Evolutionary conservation across 2,888 invertebrate genomes (phyloP).

Genomic region (Amblyteles armatorius): DNA sequence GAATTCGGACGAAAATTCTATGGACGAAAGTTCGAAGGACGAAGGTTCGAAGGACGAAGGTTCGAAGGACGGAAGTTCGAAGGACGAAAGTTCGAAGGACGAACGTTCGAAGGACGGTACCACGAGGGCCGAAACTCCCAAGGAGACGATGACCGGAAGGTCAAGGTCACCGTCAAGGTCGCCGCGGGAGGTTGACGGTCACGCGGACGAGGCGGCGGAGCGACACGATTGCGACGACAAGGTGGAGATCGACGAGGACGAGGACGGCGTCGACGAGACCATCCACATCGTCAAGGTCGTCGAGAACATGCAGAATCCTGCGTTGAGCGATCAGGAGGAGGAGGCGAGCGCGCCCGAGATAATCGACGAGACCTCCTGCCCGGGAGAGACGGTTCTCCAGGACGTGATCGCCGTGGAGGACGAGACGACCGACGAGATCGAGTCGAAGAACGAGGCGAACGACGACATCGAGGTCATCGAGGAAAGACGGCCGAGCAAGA

Average conservation of each 20-base stretch:
- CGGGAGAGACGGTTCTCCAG: background rate
- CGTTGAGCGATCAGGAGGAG: constrained; percentile 6
- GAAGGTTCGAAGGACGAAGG: no score
- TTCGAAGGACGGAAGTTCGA: no score
- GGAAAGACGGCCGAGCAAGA: background rate
- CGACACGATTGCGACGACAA: constrained; percentile 16
- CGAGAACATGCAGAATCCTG: constrained; percentile 6
- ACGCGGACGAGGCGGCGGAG: constrained; percentile 19
- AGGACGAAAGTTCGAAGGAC: no score
- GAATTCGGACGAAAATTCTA: background rate
- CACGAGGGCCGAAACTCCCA: background rate
- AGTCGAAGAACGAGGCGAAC: background rate
- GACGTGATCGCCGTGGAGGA: constrained; percentile 17
- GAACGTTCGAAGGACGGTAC: background rate
- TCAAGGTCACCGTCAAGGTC: background rate
- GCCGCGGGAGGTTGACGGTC: constrained; percentile 5
- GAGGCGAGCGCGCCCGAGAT: constrained; percentile 36
- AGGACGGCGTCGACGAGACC: constrained; percentile 50
- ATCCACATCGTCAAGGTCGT: constrained; percentile 52
- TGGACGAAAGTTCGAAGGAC: no score
- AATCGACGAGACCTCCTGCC: constrained; percentile 43
- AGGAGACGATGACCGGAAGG: background rate
- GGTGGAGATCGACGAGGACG: constrained; percentile 5
- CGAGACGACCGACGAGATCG: constrained; percentile 23
- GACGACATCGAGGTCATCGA: constrained; percentile 34